phyloP scores from a whole-genome alignment of 2,113 vertebrate species.

The Chroicocephalus ridibundus region DNA sequence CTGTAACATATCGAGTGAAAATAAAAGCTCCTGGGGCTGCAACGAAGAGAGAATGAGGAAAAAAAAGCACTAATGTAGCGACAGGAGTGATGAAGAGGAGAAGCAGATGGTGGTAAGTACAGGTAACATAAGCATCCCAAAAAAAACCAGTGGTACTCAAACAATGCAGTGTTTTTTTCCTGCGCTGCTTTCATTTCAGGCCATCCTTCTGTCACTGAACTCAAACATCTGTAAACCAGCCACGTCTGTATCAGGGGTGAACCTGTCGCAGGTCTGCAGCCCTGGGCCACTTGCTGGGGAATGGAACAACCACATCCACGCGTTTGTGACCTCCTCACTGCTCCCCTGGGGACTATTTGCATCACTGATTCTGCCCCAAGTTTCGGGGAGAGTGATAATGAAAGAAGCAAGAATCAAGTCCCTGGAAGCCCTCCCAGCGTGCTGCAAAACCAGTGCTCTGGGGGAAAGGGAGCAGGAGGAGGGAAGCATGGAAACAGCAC shows the following conservation, averaged over 20 bases:
- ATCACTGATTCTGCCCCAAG: not conserved
- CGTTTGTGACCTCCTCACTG: not conserved
- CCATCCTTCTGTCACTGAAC: not conserved
- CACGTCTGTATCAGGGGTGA: not conserved
- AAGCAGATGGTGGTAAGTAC: not conserved
- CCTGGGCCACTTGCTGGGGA: not conserved
- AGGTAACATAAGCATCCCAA: not conserved
- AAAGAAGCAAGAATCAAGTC: not conserved
- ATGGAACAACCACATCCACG: accelerated
- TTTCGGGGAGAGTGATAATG: not conserved
- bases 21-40: not conserved
- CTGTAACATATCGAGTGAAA: not conserved
- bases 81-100: not conserved
- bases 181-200: not conserved
- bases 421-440: not conserved
- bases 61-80: not conserved
- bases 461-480: not conserved
- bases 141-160: not conserved
- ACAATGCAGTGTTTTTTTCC: not conserved
- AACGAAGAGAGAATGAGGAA: not conserved
- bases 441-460: not conserved
- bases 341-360: not conserved
- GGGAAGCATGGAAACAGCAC: not conserved
- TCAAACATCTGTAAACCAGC: not conserved
- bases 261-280: not conserved